These are phyloP conservation scores for Actinia equina DNA, from an alignment of 64 coral and sea anemone species.

Conservation along the genomic window DNA sequence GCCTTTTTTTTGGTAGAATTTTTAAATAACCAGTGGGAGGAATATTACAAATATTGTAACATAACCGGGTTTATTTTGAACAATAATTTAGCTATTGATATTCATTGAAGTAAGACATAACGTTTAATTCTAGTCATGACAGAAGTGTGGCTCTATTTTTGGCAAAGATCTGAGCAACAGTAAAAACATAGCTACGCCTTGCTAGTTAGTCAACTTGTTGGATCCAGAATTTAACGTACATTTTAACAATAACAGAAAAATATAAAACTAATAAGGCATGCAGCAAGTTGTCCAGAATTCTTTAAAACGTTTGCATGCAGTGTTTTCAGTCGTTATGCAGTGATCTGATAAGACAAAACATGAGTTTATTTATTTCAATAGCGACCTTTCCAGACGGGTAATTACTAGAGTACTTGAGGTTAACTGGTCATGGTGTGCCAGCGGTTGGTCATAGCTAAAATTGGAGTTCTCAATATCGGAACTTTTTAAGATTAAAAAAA, in stretches of 20 bases:
- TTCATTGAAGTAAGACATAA: neutral
- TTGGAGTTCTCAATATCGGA: neutral
- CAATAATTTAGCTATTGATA: neutral
- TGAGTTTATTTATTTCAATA: neutral
- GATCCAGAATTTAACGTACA: too few species aligned
- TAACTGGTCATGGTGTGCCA: conserved; percentile 4
- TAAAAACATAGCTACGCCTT: neutral
- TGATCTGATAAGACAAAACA: too few species aligned
- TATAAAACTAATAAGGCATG: too few species aligned
- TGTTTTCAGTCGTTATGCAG: too few species aligned
- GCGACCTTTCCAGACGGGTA: neutral
- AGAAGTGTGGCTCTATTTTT: neutral
- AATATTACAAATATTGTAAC: neutral
- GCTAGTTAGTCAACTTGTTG: neutral
- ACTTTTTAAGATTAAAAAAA: too few species aligned
- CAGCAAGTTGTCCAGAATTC: too few species aligned
- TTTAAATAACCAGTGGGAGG: neutral
- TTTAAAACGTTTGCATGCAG: too few species aligned
- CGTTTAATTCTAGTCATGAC: neutral
- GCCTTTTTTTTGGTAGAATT: neutral
- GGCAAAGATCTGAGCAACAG: neutral
- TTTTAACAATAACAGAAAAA: too few species aligned
- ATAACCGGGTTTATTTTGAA: neutral
- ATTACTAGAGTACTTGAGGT: neutral
- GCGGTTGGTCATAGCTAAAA: neutral